These are phyloP conservation scores for Knipowitschia caucasica DNA, from an alignment of 2,797 vertebrate species.

Conservation along the genomic window DNA sequence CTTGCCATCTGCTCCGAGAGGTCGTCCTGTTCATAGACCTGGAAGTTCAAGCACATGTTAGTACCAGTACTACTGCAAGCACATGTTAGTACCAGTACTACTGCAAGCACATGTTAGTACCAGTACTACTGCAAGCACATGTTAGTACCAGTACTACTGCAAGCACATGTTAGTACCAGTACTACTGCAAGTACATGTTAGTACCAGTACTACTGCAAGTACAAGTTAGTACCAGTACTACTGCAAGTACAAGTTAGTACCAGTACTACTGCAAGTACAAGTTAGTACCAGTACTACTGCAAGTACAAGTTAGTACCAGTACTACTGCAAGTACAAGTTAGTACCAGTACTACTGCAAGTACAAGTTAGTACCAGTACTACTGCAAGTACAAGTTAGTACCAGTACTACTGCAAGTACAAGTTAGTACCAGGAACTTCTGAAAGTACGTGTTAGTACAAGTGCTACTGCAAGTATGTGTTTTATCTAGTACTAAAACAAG, in stretches of 20 bases:
- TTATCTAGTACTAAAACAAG: background rate
- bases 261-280: background rate
- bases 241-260: too few relatives aligned
- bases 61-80: background rate
- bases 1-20: conserved; percentile 97
- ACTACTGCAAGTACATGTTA: background rate
- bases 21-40: conserved; percentile 96
- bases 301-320: background rate
- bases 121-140: background rate
- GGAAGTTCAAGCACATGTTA: too few relatives aligned
- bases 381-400: background rate
- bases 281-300: background rate
- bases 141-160: background rate
- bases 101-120: too few relatives aligned
- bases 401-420: background rate
- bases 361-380: too few relatives aligned
- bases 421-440: too few relatives aligned
- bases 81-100: background rate
- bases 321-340: too few relatives aligned
- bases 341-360: background rate
- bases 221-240: background rate
- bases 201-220: too few relatives aligned
- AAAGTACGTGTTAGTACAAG: background rate
- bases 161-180: background rate
- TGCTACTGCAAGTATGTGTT: background rate